Evolutionary conservation across 1,140 invertebrate species (phyloP).

Genomic region (Brachionus asplanchnoidis): DNA sequence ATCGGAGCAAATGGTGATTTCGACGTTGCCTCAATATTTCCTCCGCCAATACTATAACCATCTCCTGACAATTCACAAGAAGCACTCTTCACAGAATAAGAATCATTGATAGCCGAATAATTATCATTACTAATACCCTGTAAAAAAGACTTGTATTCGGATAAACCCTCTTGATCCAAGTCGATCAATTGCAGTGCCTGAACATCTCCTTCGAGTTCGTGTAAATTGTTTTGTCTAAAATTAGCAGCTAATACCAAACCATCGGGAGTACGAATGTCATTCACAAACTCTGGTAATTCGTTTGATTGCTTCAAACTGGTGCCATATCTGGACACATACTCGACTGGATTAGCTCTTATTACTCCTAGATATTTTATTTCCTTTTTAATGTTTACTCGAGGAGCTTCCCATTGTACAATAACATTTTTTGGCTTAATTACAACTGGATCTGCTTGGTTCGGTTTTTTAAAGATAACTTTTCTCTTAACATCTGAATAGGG

Average conservation of each 20-base stretch:
- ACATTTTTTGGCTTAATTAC: not conserved
- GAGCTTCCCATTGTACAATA: constrained; percentile 34
- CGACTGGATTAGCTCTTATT: constrained; percentile 11
- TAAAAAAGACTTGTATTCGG: constrained; percentile 3
- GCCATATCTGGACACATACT: constrained; percentile 29
- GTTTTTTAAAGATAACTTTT: constrained; percentile 1
- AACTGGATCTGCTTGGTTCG: not conserved
- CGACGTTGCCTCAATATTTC: not conserved
- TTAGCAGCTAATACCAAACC: not conserved
- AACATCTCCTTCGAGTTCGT: constrained; percentile 6
- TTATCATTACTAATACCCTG: not conserved
- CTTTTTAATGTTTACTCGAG: not conserved
- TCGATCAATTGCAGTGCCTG: not conserved
- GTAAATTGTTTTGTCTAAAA: not conserved
- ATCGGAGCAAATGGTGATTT: not conserved
- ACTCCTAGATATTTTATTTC: constrained; percentile 29
- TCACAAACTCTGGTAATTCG: constrained; percentile 15
- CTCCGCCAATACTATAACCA: not conserved
- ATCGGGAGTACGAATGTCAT: not conserved
- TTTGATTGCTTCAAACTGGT: not conserved
- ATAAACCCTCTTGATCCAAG: not conserved
- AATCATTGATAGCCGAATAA: not conserved
- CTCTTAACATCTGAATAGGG: constrained; percentile 3
- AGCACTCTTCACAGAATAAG: not conserved
- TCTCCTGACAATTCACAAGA: not conserved